Conservation (phyloP, 2,113 vertebrate species). For the Tretioscincus oriximinensis region DNA sequence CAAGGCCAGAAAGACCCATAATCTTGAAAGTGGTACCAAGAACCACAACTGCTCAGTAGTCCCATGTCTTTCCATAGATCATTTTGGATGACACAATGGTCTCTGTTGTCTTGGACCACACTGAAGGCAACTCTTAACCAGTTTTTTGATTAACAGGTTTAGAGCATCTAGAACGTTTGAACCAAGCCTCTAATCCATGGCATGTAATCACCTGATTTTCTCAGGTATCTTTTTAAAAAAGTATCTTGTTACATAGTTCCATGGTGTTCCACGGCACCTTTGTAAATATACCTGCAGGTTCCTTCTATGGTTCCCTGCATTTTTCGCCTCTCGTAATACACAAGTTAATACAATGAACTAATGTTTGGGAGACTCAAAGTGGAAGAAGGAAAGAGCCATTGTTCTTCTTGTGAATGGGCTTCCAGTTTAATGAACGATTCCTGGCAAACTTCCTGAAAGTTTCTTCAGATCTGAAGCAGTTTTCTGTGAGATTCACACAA, state of each 20-base stretch:
- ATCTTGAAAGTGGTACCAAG: slow-evolving; percentile 38
- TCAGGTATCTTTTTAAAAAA: background rate
- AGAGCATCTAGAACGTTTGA: background rate
- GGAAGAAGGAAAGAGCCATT: too few relatives aligned
- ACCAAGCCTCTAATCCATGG: background rate
- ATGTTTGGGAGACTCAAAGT: too few relatives aligned
- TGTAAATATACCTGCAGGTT: background rate
- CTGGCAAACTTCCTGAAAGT: too few relatives aligned
- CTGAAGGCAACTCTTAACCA: slow-evolving; percentile 4
- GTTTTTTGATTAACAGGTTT: background rate
- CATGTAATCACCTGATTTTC: background rate
- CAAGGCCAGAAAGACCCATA: slow-evolving; percentile 43
- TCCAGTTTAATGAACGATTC: too few relatives aligned
- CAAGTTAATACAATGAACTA: too few relatives aligned
- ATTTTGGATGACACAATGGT: background rate
- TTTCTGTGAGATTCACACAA: too few relatives aligned
- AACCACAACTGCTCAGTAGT: background rate
- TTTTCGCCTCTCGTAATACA: background rate
- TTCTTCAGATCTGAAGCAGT: too few relatives aligned
- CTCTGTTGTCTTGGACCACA: too few relatives aligned
- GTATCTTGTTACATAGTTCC: too few relatives aligned
- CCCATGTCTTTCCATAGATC: slow-evolving; percentile 10
- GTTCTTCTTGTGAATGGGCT: too few relatives aligned
- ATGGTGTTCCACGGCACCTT: background rate
- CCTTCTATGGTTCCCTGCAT: too few relatives aligned